Evolutionary conservation across 2,113 vertebrate genomes (phyloP).

Genomic region (Corythornis cristatus): DNA sequence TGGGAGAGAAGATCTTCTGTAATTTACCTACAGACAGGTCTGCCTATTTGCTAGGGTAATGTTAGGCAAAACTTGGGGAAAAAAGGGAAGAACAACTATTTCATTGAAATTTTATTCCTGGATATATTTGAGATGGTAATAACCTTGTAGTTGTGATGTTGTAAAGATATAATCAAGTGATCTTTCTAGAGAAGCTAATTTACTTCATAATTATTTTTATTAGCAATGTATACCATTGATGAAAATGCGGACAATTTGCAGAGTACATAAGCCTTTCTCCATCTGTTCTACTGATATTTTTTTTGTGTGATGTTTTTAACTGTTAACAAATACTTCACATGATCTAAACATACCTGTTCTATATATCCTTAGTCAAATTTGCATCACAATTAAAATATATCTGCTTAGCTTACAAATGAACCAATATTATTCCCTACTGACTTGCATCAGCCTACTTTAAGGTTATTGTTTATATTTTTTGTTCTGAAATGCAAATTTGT

Average conservation of each 20-base stretch:
- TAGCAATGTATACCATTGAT: neutral
- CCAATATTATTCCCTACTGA: neutral
- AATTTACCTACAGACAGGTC: neutral
- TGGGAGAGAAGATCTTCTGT: neutral
- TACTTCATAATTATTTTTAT: neutral
- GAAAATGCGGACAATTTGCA: neutral
- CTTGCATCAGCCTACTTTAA: neutral
- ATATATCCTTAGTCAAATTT: neutral
- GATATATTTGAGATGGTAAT: neutral
- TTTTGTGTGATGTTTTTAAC: neutral
- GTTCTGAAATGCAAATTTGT: slow-evolving; percentile 17
- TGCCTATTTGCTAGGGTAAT: neutral
- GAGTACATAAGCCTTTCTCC: neutral
- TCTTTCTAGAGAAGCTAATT: neutral
- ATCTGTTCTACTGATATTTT: neutral
- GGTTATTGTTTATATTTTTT: neutral
- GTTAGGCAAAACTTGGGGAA: neutral
- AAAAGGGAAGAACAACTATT: neutral
- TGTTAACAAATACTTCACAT: neutral
- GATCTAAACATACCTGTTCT: neutral
- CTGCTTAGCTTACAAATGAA: neutral
- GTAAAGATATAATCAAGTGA: neutral
- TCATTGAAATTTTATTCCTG: neutral
- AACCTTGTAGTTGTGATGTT: neutral
- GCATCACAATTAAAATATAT: neutral